Percentiles rank a stretch among this genome's conserved stretches.
phyloP scores from a whole-genome alignment of 2,797 vertebrate species.

The Semotilus atromaculatus region DNA sequence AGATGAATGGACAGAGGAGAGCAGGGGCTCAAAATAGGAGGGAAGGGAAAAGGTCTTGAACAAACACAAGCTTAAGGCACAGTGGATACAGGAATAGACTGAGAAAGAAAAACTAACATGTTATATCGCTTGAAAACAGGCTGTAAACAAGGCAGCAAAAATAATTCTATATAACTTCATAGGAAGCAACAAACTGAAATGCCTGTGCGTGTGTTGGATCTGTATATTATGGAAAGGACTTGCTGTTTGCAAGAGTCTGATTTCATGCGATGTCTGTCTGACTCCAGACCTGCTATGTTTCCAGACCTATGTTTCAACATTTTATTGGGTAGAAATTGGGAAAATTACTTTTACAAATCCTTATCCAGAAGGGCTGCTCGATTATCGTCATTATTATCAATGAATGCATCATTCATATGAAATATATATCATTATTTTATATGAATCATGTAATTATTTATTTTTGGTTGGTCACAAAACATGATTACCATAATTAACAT shows the following conservation, averaged over 20 bases:
- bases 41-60: constrained; percentile 10
- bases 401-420: too few species aligned
- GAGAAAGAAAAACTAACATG: constrained; percentile 19
- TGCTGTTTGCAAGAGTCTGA: constrained; percentile 42
- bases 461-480: background rate
- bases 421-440: background rate
- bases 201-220: background rate
- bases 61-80: constrained; percentile 22
- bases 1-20: constrained; percentile 38
- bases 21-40: constrained; percentile 3
- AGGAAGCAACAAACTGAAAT: constrained; percentile 22
- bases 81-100: constrained; percentile 15
- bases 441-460: background rate
- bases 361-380: too few species aligned
- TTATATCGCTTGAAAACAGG: constrained; percentile 21
- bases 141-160: constrained; percentile 38
- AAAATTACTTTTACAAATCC: too few species aligned
- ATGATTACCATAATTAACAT: background rate
- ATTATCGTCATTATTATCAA: too few species aligned
- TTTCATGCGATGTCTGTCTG: background rate
- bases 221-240: constrained; percentile 40
- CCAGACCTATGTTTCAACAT: too few species aligned
- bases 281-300: background rate
- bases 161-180: constrained; percentile 17
- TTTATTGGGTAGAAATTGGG: too few species aligned